These are phyloP conservation scores for Plecturocebus donacophilus DNA, from an alignment of 2,113 vertebrate species.

Conservation along the genomic window DNA sequence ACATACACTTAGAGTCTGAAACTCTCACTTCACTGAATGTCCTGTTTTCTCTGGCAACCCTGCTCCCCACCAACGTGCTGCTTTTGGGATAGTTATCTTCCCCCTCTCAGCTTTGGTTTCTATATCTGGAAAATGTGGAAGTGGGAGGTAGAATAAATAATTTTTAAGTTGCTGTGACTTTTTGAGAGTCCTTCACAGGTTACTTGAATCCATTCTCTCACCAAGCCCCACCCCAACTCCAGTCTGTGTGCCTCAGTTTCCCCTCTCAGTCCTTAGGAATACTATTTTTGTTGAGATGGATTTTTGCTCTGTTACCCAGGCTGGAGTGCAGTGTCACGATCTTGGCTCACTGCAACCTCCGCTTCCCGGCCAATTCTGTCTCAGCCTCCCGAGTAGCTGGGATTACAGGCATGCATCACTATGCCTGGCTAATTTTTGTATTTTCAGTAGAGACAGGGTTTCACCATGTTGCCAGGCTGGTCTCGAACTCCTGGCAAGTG, in stretches of 20 bases:
- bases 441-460: too few relatives aligned
- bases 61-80: neutral
- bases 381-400: too few relatives aligned
- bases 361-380: too few relatives aligned
- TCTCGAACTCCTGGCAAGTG: too few relatives aligned
- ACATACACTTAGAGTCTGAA: neutral
- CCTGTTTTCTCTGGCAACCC: neutral
- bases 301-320: too few relatives aligned
- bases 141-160: neutral
- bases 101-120: neutral
- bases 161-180: neutral
- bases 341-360: too few relatives aligned
- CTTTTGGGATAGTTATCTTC: neutral
- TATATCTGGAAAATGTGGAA: neutral
- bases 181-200: neutral
- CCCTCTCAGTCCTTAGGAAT: neutral
- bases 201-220: neutral
- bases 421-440: too few relatives aligned
- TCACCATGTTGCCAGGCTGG: too few relatives aligned
- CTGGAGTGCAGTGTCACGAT: too few relatives aligned
- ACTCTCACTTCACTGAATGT: neutral
- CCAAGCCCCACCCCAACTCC: too few relatives aligned
- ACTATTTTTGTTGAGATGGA: too few relatives aligned
- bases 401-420: too few relatives aligned
- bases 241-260: neutral